Conservation (phyloP, 2,888 invertebrate species). For the Drosophila mercatorum region DNA sequence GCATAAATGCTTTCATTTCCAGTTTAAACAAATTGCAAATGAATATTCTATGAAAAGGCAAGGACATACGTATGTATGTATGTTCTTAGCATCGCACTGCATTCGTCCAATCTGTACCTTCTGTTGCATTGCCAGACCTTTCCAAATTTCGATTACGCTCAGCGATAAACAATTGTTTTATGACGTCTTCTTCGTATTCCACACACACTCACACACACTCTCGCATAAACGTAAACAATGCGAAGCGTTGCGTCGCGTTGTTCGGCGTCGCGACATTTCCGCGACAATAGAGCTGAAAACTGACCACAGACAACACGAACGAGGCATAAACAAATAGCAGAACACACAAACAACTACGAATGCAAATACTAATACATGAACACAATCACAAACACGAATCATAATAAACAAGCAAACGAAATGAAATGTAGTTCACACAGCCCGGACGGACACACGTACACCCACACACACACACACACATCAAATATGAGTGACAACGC, state of each 20-base stretch:
- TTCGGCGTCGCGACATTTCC: constrained; percentile 25
- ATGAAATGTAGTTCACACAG: constrained; percentile 48
- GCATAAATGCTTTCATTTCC: not conserved
- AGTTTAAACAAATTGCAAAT: not conserved
- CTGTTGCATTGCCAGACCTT: constrained; percentile 6
- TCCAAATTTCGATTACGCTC: constrained; percentile 4
- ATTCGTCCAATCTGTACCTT: not conserved
- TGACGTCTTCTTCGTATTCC: constrained; percentile 8
- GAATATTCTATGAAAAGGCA: not conserved
- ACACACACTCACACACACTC: not conserved
- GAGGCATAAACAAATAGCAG: constrained; percentile 40
- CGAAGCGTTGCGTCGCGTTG: constrained; percentile 8
- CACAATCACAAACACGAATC: constrained; percentile 25
- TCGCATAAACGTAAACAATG: constrained; percentile 37
- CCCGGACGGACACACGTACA: constrained; percentile 7
- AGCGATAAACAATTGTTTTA: constrained; percentile 22
- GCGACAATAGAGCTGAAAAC: constrained; percentile 35
- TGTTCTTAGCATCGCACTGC: not conserved
- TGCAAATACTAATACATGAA: constrained; percentile 6
- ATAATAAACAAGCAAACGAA: constrained; percentile 42
- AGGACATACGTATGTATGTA: constrained; percentile 1
- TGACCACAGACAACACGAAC: constrained; percentile 49
- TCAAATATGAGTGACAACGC: constrained; percentile 13
- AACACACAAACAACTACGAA: constrained; percentile 20
- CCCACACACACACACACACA: not conserved